Conservation (phyloP, 2,113 vertebrate species). For the Chaetops frenatus region DNA sequence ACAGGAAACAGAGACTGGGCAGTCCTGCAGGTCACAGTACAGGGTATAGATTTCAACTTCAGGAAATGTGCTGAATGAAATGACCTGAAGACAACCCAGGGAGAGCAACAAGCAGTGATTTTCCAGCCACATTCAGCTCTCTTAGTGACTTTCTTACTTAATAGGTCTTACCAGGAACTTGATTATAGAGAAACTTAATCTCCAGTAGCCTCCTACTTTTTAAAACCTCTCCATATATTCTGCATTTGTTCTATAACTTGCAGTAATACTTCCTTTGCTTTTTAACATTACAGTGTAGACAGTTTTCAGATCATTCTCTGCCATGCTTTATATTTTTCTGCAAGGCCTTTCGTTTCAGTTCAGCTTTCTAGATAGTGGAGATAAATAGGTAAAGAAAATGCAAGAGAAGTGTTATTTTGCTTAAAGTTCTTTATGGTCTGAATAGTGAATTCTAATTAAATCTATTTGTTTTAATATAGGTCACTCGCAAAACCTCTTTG, state of each 20-base stretch:
- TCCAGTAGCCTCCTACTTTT: neutral
- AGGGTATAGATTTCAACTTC: neutral
- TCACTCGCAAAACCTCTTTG: neutral
- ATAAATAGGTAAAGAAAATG: neutral
- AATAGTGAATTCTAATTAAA: neutral
- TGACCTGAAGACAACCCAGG: neutral
- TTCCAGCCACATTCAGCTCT: neutral
- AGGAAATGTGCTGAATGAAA: neutral
- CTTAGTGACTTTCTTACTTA: neutral
- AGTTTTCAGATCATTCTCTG: neutral
- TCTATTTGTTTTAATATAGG: neutral
- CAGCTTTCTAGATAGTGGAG: neutral
- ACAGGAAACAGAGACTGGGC: neutral
- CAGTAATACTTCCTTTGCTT: neutral
- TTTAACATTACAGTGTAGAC: neutral
- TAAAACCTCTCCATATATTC: neutral
- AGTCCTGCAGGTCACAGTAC: rapidly evolving
- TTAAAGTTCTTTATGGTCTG: neutral
- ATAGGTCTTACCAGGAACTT: neutral
- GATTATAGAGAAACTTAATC: neutral
- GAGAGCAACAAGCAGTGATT: neutral
- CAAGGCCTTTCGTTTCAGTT: neutral
- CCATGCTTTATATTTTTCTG: neutral
- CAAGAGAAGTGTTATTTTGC: neutral
- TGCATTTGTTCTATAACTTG: neutral